Evolutionary conservation across 2,888 invertebrate genomes (phyloP), one percentile per base, ranked within the genome.

Genomic region (Ectemnius cavifrons): DNA sequence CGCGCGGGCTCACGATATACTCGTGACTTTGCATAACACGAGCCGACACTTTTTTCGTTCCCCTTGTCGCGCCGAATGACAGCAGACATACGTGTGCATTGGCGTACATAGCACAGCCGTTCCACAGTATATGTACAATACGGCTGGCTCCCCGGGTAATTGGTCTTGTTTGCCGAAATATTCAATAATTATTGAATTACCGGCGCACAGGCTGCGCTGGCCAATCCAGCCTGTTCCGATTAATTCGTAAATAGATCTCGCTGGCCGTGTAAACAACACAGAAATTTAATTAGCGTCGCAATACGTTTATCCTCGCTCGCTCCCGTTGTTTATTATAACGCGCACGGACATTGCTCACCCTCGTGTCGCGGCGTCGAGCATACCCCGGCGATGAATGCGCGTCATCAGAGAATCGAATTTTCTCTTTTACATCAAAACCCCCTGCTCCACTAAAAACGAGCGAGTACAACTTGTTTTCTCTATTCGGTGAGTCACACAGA

Each of bases 201-300:
- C 58, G 18, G 46, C 8, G n/a, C 23, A 16, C n/a, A 13, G 57
- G 59, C 56, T 18, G 56, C 66, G 56, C 68, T 47, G 60, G 28
- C 46, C 59, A 68, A 72, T 52, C 52, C 14, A 14, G 52, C 52
- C 5, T 69, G 69, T 68, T 69, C 72, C 77, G 72, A 77, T 77
- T 72, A 77, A 77, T 77, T 77, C 72, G 72, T 77, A 72, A 77
- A 77, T 68, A 69, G 67, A 61, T 66, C 68, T 49, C 72, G 52
- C 63, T 52, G 27, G 16, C 77, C 77, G 45, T 69, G 69, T 72
- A 77, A 77, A 77, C 77, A 67, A 72, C 49, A 14, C 60, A 37
- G 63, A 58, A 49, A 72, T 77, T 77, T 66, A 67, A 77, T 77
- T 77, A 77, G 72, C 77, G 66, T 65, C 62, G 49, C 67, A 47